A percentile compares a stretch with the other conserved stretches of the same genome.
Conservation (phyloP, 2,888 invertebrate genomes). For the Alsophila aescularia region DNA sequence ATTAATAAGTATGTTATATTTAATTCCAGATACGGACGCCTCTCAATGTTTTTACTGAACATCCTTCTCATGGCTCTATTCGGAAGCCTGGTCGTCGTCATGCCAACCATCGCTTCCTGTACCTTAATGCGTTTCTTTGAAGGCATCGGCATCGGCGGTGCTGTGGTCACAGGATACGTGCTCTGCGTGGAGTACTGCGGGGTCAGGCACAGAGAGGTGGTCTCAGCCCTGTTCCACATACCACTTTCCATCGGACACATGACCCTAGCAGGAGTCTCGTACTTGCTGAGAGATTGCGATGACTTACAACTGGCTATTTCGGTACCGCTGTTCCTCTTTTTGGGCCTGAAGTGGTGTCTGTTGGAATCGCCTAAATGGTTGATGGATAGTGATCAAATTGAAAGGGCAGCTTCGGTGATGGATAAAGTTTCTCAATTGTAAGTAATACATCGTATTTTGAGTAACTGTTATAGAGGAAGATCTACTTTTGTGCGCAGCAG, state of each 20-base stretch:
- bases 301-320: constrained; percentile 63
- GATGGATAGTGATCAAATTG: constrained; percentile 56
- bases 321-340: constrained; percentile 58
- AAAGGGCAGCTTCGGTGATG: constrained; percentile 56
- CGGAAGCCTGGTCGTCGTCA: constrained; percentile 56
- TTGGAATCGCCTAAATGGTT: constrained; percentile 74
- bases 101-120: constrained; percentile 54
- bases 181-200: constrained; percentile 66
- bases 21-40: constrained; percentile 58
- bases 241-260: constrained; percentile 67
- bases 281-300: constrained; percentile 60
- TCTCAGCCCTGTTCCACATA: constrained; percentile 64
- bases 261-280: constrained; percentile 61
- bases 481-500: too few species aligned
- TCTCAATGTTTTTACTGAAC: constrained; percentile 48
- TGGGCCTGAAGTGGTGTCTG: constrained; percentile 47
- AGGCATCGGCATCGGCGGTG: constrained; percentile 65
- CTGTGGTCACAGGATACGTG: constrained; percentile 66
- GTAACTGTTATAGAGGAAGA: too few species aligned
- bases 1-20: too few species aligned
- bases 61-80: constrained; percentile 49
- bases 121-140: constrained; percentile 63
- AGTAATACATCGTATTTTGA: too few species aligned
- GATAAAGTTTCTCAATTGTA: constrained; percentile 60
- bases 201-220: constrained; percentile 54